Conservation (phyloP, 1,140 invertebrate genomes). For the Diuraphis noxia region DNA sequence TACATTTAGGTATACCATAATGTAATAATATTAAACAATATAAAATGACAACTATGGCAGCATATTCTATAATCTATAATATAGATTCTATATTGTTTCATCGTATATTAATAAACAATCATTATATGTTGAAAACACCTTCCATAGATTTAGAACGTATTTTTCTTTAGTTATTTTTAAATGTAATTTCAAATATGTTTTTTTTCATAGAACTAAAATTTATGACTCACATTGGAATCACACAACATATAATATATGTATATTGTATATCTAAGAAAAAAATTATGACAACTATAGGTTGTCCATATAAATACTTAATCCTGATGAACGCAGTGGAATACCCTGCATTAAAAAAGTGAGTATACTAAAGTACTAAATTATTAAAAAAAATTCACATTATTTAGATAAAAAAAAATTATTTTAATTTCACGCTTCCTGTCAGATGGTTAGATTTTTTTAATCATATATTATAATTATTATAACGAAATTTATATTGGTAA, state of each 20-base stretch:
- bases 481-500: too few species aligned
- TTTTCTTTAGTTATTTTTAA: not conserved
- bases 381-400: not conserved
- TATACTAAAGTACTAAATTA: not conserved
- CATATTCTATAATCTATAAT: too few species aligned
- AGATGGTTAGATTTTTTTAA: too few species aligned
- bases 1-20: too few species aligned
- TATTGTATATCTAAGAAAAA: not conserved
- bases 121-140: not conserved
- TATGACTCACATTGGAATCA: not conserved
- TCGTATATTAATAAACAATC: too few species aligned
- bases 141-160: fast-evolving
- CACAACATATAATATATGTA: not conserved
- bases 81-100: too few species aligned
- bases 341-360: not conserved
- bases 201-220: not conserved
- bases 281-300: not conserved
- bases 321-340: too few species aligned
- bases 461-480: too few species aligned
- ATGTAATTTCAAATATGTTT: not conserved
- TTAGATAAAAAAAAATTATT: too few species aligned
- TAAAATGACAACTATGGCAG: too few species aligned
- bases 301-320: not conserved
- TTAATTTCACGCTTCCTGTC: too few species aligned
- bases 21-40: too few species aligned